Conservation (phyloP, 2,797 vertebrate species). For the Gymnothorax javanicus region DNA sequence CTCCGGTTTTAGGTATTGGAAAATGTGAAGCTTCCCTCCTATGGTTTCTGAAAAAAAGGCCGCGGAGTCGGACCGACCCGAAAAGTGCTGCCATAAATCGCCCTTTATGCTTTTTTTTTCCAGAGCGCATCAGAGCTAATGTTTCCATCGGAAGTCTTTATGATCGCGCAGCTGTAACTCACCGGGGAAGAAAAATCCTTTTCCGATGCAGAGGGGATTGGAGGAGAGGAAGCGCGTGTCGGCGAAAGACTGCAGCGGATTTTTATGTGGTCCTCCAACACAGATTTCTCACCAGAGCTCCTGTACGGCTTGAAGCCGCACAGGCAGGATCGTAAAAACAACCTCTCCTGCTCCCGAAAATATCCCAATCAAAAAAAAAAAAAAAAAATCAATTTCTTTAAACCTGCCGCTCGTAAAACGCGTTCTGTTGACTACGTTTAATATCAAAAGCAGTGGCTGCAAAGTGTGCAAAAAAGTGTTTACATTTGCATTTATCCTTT, state of each 20-base stretch:
- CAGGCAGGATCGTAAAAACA: not conserved
- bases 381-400: not conserved
- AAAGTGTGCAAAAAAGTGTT: not conserved
- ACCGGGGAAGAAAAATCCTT: constrained; percentile 55
- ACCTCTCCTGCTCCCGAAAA: not conserved
- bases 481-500: not conserved
- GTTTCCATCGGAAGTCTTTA: constrained; percentile 73
- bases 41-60: constrained; percentile 70
- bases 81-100: constrained; percentile 77
- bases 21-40: constrained; percentile 61
- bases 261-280: not conserved
- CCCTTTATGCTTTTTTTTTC: constrained; percentile 69
- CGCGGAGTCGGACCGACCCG: constrained; percentile 63
- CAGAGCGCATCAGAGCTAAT: constrained; percentile 74
- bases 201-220: constrained; percentile 51
- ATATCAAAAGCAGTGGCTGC: not conserved
- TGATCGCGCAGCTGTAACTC: constrained; percentile 60
- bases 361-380: not conserved
- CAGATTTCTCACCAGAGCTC: not conserved
- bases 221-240: not conserved
- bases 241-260: not conserved
- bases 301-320: not conserved
- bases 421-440: not conserved
- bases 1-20: constrained; percentile 34
- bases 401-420: not conserved